Percentiles rank a stretch among this genome's conserved stretches.
Evolutionary conservation across 2,888 invertebrate genomes (phyloP).

Genomic region (Opisthograptis luteolata): DNA sequence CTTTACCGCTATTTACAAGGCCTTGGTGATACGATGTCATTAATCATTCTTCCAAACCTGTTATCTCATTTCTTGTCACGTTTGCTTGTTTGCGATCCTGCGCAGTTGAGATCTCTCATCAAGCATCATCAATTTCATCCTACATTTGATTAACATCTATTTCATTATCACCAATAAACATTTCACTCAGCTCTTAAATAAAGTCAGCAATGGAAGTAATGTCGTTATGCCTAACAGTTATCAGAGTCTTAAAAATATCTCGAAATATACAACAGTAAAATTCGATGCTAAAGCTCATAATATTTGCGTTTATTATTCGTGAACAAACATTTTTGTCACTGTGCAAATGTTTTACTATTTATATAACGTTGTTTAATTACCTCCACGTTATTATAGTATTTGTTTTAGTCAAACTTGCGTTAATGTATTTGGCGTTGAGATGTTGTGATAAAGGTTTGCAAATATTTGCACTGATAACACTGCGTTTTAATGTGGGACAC

Average conservation of each 20-base stretch:
- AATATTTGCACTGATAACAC: constrained; percentile 56
- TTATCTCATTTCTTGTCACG: constrained; percentile 50
- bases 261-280: constrained; percentile 65
- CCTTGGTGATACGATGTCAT: constrained; percentile 59
- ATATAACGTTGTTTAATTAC: constrained; percentile 76
- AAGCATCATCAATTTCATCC: background rate
- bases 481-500: constrained; percentile 55
- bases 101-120: constrained; percentile 16
- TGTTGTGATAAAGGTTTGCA: constrained; percentile 47
- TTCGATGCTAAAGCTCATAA: constrained; percentile 70
- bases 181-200: constrained; percentile 25
- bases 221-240: constrained; percentile 23
- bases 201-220: constrained; percentile 49
- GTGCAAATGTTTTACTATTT: constrained; percentile 72
- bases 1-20: constrained; percentile 53
- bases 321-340: constrained; percentile 68
- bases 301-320: constrained; percentile 73
- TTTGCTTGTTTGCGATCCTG: constrained; percentile 32
- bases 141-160: background rate
- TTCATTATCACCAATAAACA: background rate
- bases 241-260: constrained; percentile 6
- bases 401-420: constrained; percentile 55
- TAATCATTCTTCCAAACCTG: constrained; percentile 63
- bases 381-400: constrained; percentile 67
- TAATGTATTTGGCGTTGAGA: constrained; percentile 51